Evolutionary conservation across 2,113 vertebrate genomes (phyloP), one percentile per base, ranked within the genome.

Genomic region (Chionodraco myersi): DNA sequence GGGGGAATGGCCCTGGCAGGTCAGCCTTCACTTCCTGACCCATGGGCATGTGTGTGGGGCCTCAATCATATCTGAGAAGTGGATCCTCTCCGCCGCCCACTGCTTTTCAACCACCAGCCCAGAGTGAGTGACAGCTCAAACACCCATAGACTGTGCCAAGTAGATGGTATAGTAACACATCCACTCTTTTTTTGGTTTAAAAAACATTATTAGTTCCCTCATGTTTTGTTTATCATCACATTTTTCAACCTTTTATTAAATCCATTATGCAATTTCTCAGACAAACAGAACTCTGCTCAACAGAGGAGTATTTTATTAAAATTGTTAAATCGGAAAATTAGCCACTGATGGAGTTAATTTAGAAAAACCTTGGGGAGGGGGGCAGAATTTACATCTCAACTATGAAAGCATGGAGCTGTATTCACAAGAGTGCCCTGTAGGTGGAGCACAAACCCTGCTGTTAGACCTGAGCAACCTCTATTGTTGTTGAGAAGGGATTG

Each of bases 1-100:
- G 58, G 95, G 95, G 16, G 95, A 96, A 88, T 96, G 95, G 95
- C 95, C 95, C 5, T 96, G 95, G 95, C 95, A 96, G 92, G 93
- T 96, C 87, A 95, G 95, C 90, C 93, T 96, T 36, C 95, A 96
- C 89, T 94, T 93, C 61, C 0, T 0, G 63, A 92, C 60, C 57
- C 0, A 0, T 0, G 93, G 94, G 0, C 94, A 95, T 2, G 79
- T 78, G 5, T 96, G 95, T 8, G 95, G 95, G 0, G 95, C 95
- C 45, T 96, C 95, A 1, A 91, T 96, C 90, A 84, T 96, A 75
- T 94, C 92, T 12, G 41, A 89, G 0, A 88, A 12, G n/a, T 96
- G 94, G 95, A 86, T 96, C 12, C 93, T 96, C 18, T 93, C 91
- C 0, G 95, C 95, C 1, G 18, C 94, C 26, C 95, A 96, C 88